Percentiles rank a stretch among this genome's conserved stretches.
Evolutionary conservation across 2,113 vertebrate genomes (phyloP).

Genomic region (Pampusana beccarii): DNA sequence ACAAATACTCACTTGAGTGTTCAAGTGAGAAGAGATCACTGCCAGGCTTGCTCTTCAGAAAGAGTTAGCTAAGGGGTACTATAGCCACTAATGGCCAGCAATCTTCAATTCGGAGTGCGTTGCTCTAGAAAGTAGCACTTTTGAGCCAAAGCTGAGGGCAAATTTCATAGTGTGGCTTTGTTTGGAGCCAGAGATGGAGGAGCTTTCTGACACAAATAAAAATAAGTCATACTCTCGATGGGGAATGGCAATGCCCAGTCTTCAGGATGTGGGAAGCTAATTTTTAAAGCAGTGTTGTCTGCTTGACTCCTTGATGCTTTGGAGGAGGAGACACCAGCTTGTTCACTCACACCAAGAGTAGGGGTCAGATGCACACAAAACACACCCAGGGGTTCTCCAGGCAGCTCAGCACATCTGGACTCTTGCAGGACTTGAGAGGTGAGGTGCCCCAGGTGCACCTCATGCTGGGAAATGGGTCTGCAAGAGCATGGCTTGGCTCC

Average conservation of each 20-base stretch:
- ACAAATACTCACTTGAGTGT: not conserved
- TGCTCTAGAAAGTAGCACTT: not conserved
- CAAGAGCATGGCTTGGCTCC: not conserved
- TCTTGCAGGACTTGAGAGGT: not conserved
- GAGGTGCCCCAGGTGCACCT: not conserved
- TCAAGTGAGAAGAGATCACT: not conserved
- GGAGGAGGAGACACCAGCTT: not conserved
- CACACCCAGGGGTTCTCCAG: not conserved
- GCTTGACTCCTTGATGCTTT: not conserved
- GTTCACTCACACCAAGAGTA: not conserved
- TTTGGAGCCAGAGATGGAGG: not conserved
- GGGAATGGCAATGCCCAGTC: not conserved
- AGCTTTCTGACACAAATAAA: not conserved
- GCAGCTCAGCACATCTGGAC: fast-evolving
- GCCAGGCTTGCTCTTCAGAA: not conserved
- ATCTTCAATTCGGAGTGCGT: not conserved
- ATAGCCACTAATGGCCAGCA: not conserved
- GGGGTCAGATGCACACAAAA: not conserved
- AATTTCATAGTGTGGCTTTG: not conserved
- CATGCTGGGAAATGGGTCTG: fast-evolving
- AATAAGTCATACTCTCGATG: not conserved
- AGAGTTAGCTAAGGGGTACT: not conserved
- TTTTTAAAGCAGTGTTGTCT: not conserved
- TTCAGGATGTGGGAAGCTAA: not conserved
- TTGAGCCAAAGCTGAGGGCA: not conserved